Conservation (phyloP, 2,888 invertebrate genomes). For the Nebria brevicollis region DNA sequence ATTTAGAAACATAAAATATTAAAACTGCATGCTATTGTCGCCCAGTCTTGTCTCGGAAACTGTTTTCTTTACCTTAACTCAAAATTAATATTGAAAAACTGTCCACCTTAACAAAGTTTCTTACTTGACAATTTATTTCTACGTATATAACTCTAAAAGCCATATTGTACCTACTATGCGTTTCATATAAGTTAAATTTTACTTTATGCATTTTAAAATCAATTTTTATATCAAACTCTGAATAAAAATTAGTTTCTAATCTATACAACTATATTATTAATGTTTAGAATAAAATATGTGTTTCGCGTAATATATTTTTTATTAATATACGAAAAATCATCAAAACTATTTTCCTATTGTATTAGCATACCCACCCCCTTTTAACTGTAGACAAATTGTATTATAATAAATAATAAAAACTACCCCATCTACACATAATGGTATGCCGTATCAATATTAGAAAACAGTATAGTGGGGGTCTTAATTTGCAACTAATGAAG, state of each 20-base stretch:
- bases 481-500: neutral
- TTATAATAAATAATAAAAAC: slow-evolving; percentile 42
- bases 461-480: neutral
- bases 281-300: no score
- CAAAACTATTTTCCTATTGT: slow-evolving; percentile 37
- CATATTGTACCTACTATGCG: no score
- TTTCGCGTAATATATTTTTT: no score
- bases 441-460: slow-evolving; percentile 16
- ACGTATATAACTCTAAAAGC: neutral
- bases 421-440: slow-evolving; percentile 11
- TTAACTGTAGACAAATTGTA: slow-evolving; percentile 44
- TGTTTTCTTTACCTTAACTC: neutral
- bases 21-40: slow-evolving; percentile 11
- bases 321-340: slow-evolving; percentile 2
- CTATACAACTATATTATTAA: no score
- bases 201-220: no score
- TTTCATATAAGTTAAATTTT: no score
- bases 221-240: no score
- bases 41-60: neutral
- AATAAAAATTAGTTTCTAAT: no score
- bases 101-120: neutral
- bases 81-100: neutral
- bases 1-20: slow-evolving; percentile 7
- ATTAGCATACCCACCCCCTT: slow-evolving; percentile 47
- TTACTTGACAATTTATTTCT: neutral